These are phyloP conservation scores for Oreotragus oreotragus DNA, from an alignment of 2,113 vertebrate genomes.

Conservation along the genomic window DNA sequence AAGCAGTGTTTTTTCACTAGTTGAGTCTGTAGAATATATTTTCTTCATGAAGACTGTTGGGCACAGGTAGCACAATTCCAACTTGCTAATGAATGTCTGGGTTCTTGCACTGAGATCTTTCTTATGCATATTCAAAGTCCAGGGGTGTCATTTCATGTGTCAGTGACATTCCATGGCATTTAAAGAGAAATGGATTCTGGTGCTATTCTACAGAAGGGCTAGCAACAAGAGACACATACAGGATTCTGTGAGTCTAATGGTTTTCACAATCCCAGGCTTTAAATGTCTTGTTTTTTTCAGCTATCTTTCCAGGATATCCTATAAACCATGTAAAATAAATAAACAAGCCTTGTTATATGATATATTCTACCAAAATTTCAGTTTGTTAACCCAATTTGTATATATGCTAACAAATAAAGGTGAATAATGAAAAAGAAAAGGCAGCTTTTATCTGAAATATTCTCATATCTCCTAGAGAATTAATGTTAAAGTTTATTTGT, in stretches of 20 bases:
- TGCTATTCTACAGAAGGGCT: background rate
- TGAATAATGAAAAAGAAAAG: background rate
- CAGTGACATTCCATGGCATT: conserved; percentile 43
- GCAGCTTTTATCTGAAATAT: background rate
- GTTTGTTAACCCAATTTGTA: background rate
- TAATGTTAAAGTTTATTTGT: background rate
- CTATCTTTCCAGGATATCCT: background rate
- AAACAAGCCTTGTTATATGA: background rate
- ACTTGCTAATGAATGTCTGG: conserved; percentile 44
- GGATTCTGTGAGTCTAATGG: background rate
- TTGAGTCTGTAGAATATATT: conserved; percentile 20
- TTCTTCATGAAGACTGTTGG: conserved; percentile 11
- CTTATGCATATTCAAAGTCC: conserved; percentile 1
- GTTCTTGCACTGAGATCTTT: background rate
- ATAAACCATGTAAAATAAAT: background rate
- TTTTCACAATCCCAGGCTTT: background rate
- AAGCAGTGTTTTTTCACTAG: conserved; percentile 2
- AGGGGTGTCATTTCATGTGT: conserved; percentile 26
- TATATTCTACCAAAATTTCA: background rate
- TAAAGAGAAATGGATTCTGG: conserved; percentile 48
- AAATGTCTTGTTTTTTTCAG: background rate
- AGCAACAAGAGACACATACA: background rate
- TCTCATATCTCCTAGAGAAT: background rate
- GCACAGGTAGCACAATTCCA: background rate
- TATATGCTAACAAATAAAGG: background rate